These are phyloP conservation scores for Sebastes taczanowskii DNA, from an alignment of 2,797 vertebrate species.

Conservation along the genomic window DNA sequence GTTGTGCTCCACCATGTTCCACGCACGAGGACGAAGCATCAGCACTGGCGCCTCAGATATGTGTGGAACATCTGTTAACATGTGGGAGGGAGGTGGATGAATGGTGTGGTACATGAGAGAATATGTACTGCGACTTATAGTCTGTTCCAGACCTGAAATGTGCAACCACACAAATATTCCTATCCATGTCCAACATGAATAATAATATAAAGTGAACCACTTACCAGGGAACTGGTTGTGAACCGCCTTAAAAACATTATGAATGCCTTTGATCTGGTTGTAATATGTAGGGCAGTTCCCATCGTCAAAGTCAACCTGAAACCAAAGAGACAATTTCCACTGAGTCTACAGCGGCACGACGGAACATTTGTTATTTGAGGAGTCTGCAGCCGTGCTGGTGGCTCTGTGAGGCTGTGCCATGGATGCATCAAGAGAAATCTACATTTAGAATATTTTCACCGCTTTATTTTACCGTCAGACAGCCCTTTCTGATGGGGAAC, in stretches of 20 bases:
- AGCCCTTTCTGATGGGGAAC: too few relatives aligned
- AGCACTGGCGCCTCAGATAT: conserved; percentile 82
- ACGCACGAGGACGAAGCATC: conserved; percentile 86
- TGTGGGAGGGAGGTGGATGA: background rate
- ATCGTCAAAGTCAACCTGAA: conserved; percentile 87
- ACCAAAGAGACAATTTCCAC: background rate
- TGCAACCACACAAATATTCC: background rate
- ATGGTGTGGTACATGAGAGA: background rate
- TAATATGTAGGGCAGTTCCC: conserved; percentile 84
- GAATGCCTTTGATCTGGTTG: conserved; percentile 86
- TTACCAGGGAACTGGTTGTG: conserved; percentile 76
- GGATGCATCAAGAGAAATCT: too few relatives aligned
- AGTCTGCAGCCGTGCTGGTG: background rate
- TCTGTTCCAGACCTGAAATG: background rate
- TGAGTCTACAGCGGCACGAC: background rate
- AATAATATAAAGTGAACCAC: background rate
- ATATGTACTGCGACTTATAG: background rate
- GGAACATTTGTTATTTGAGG: background rate
- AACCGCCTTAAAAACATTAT: conserved; percentile 80
- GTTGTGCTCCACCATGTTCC: conserved; percentile 87
- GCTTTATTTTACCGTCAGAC: too few relatives aligned
- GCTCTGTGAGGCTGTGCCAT: background rate
- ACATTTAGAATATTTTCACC: too few relatives aligned
- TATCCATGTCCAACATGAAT: background rate
- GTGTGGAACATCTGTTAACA: conserved; percentile 72